Evolutionary conservation across 92 coral and sea anemone genomes (phyloP).

Genomic region (Epizoanthus scotinus): DNA sequence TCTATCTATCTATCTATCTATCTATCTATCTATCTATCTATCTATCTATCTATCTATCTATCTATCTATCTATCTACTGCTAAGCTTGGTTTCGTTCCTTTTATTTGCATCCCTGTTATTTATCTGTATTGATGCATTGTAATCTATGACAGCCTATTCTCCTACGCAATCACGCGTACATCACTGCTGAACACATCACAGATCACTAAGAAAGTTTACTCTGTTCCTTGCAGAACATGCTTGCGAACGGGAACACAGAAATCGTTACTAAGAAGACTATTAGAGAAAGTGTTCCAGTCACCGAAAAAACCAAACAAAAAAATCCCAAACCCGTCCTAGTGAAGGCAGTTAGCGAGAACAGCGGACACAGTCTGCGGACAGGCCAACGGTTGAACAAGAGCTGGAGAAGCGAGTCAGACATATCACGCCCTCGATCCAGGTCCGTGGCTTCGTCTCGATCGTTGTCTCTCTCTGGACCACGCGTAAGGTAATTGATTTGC

Average conservation of each 20-base stretch:
- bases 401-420: slow-evolving; percentile 49
- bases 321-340: neutral
- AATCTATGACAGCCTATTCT: too few species aligned
- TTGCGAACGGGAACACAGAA: neutral
- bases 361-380: neutral
- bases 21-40: too few species aligned
- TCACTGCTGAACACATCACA: neutral
- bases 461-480: slow-evolving; percentile 5
- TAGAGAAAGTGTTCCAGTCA: slow-evolving; percentile 5
- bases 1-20: too few species aligned
- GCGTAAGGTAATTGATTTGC: slow-evolving; percentile 12
- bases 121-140: too few species aligned
- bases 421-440: slow-evolving; percentile 43
- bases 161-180: too few species aligned
- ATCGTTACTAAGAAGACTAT: slow-evolving; percentile 22
- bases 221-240: neutral
- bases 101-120: too few species aligned
- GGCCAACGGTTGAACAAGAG: slow-evolving; percentile 8
- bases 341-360: neutral
- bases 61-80: too few species aligned
- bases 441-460: slow-evolving; percentile 30
- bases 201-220: too few species aligned
- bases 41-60: too few species aligned
- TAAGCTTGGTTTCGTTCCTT: too few species aligned
- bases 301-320: slow-evolving; percentile 1